Percentiles rank a stretch among this genome's conserved stretches.
Evolutionary conservation across 2,797 vertebrate genomes (phyloP).

Genomic region (Gobio occitaniae): DNA sequence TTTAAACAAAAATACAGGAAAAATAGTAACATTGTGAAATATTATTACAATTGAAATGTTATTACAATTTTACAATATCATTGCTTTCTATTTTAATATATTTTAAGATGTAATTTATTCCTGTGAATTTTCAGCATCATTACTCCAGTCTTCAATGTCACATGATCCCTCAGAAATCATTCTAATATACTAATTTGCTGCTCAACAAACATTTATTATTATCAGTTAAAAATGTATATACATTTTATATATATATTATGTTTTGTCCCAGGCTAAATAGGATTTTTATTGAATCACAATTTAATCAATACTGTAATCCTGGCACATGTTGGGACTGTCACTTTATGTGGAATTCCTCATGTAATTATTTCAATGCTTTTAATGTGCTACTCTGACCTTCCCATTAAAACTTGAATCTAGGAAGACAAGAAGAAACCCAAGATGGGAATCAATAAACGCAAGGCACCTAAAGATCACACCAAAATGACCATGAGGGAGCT

Average conservation of each 20-base stretch:
- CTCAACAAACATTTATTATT: not conserved
- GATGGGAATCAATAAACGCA: conserved; percentile 65
- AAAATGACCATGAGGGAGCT: conserved; percentile 99
- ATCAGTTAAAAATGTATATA: no score
- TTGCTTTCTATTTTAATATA: not conserved
- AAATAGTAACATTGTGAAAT: not conserved
- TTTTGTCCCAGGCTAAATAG: not conserved
- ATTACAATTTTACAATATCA: not conserved
- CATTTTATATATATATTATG: no score
- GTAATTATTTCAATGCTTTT: not conserved
- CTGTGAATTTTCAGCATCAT: not conserved
- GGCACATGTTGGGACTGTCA: not conserved
- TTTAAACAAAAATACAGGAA: not conserved
- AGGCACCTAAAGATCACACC: conserved; percentile 82
- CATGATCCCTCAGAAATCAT: not conserved
- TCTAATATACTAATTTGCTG: not conserved
- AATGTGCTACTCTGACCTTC: not conserved
- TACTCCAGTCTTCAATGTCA: no score
- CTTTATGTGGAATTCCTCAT: not conserved
- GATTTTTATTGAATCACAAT: not conserved
- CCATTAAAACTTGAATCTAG: not conserved
- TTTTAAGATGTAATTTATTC: not conserved
- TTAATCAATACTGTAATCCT: not conserved
- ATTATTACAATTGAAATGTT: not conserved
- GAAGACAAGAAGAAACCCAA: conserved; percentile 76